phyloP scores from a whole-genome alignment of 2,113 vertebrate genomes.

The Oryzias melastigma region DNA sequence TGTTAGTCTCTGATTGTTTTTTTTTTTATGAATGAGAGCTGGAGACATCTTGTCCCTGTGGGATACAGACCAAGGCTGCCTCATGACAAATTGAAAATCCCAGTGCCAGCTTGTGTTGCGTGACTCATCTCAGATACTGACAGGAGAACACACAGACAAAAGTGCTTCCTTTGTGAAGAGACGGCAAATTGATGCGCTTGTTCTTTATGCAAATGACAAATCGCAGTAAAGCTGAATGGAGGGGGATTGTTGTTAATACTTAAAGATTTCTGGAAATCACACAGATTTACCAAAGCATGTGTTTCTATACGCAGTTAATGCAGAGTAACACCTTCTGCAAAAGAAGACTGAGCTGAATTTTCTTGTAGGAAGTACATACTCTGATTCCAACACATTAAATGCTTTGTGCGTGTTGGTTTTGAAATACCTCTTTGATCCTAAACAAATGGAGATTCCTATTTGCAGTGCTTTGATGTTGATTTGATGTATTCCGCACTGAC shows the following conservation, averaged over 20 bases:
- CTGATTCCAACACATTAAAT: conserved; percentile 4
- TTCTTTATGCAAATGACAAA: conserved; percentile 45
- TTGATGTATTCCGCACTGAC: conserved; percentile 37
- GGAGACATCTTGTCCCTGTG: conserved; percentile 46
- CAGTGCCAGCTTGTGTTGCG: conserved; percentile 53
- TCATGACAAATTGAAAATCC: conserved; percentile 61
- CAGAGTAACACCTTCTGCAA: conserved; percentile 1
- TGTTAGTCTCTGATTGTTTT: conserved; percentile 37
- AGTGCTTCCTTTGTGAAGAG: conserved; percentile 35
- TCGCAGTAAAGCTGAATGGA: conserved; percentile 17
- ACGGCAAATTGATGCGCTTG: conserved; percentile 43
- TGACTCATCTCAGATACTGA: conserved; percentile 64
- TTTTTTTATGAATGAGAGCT: conserved; percentile 67
- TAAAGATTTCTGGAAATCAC: conserved; percentile 17
- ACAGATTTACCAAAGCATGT: conserved; percentile 14
- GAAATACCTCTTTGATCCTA: conserved; percentile 35
- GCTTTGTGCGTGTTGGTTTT: background rate
- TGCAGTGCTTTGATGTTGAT: conserved; percentile 61
- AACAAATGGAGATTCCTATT: conserved; percentile 32
- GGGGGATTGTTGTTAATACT: conserved; percentile 34
- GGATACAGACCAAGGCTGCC: conserved; percentile 53
- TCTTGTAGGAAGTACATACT: background rate
- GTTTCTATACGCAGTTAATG: conserved; percentile 10
- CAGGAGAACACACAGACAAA: conserved; percentile 46
- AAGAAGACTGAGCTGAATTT: conserved; percentile 4